Conservation (phyloP, 2,113 vertebrate species). For the Struthio camelus region DNA sequence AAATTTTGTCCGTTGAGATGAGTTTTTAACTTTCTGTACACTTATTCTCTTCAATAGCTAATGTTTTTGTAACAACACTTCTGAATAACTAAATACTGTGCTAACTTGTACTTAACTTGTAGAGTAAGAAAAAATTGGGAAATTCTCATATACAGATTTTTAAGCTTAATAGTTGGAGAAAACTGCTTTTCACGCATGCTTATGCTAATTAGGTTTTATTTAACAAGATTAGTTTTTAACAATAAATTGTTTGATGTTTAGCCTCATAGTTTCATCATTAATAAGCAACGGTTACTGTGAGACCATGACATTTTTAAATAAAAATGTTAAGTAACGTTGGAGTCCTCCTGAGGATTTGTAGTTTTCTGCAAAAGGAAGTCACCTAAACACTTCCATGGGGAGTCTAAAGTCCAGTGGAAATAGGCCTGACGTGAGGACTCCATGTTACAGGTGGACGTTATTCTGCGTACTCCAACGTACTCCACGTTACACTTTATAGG, state of each 20-base stretch:
- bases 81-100: neutral
- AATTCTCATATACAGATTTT: neutral
- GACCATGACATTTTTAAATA: neutral
- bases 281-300: neutral
- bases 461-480: no score
- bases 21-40: neutral
- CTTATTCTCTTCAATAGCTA: neutral
- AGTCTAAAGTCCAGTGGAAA: neutral
- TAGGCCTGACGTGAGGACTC: neutral
- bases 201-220: neutral
- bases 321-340: neutral
- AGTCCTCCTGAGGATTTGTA: neutral
- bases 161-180: neutral
- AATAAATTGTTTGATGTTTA: neutral
- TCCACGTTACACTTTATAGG: no score
- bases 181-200: neutral
- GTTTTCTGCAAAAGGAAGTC: neutral
- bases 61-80: neutral
- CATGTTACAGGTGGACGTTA: no score
- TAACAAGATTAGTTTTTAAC: neutral
- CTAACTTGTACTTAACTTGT: neutral
- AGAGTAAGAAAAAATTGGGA: neutral
- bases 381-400: accelerated
- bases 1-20: neutral
- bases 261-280: neutral